phyloP scores from a whole-genome alignment of 2,113 vertebrate genomes.

The Mormyrus iriodes region DNA sequence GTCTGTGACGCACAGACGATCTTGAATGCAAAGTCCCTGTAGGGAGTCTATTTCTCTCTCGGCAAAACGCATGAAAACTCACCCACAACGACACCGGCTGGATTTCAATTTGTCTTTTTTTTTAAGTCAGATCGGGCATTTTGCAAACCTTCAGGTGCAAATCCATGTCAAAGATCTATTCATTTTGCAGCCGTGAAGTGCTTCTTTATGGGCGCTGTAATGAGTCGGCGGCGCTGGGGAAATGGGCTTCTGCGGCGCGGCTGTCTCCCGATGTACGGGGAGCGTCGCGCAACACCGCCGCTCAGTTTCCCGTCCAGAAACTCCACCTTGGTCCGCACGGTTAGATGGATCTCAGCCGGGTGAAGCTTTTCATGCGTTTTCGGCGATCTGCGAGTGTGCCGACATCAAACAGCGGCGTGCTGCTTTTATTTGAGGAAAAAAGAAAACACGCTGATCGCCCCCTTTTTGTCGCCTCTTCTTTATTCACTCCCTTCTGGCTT shows the following conservation, averaged over 20 bases:
- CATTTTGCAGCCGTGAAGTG: slow-evolving; percentile 11
- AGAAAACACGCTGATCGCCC: neutral
- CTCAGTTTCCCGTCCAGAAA: neutral
- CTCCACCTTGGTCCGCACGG: slow-evolving; percentile 11
- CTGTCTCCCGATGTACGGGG: neutral
- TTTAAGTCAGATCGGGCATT: slow-evolving; percentile 24
- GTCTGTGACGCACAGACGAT: slow-evolving; percentile 28
- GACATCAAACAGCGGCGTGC: neutral
- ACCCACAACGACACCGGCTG: neutral
- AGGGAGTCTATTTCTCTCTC: neutral
- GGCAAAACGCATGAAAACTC: slow-evolving; percentile 23
- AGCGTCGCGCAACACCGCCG: neutral
- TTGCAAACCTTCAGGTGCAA: slow-evolving; percentile 16
- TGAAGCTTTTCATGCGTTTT: neutral
- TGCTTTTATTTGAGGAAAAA: neutral
- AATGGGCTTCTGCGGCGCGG: neutral
- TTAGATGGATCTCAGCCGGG: neutral
- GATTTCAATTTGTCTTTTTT: neutral
- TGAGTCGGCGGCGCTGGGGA: neutral
- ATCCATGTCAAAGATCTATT: slow-evolving; percentile 22
- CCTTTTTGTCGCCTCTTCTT: slow-evolving; percentile 11
- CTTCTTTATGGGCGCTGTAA: neutral
- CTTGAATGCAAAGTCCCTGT: slow-evolving; percentile 2
- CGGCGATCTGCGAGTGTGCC: neutral
- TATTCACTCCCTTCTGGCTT: slow-evolving; percentile 18